phyloP scores from a whole-genome alignment of 2,888 invertebrate genomes.

The Drosophila anomalipes region DNA sequence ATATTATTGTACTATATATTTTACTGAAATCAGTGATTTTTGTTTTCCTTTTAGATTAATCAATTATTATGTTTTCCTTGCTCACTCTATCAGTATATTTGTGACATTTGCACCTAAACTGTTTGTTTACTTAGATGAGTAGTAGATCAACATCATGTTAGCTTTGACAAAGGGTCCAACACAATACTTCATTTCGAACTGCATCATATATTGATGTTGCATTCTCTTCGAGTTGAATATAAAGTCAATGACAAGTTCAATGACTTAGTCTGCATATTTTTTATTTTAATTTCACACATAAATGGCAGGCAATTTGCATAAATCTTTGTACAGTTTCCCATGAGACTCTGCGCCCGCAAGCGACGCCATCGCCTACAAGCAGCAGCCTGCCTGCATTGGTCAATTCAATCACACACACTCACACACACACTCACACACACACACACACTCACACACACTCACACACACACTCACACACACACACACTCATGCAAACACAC shows the following conservation, averaged over 20 bases:
- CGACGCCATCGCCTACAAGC: slow-evolving; percentile 53
- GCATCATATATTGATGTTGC: background rate
- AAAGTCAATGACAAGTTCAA: background rate
- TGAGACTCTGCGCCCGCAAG: background rate
- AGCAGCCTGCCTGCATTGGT: slow-evolving; percentile 69
- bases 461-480: slow-evolving; percentile 3
- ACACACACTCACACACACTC: background rate
- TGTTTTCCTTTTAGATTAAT: background rate
- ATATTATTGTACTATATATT: background rate
- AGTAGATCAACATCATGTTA: background rate
- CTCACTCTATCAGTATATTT: background rate
- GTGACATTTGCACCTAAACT: background rate
- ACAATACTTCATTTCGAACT: background rate
- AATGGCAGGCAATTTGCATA: background rate
- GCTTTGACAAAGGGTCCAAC: background rate
- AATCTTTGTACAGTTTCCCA: background rate
- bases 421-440: slow-evolving; percentile 15
- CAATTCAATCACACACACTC: slow-evolving; percentile 44
- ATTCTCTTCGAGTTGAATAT: background rate
- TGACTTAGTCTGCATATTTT: background rate
- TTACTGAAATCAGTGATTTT: background rate
- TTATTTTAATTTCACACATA: no score
- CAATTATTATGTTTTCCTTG: background rate
- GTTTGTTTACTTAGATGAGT: background rate
- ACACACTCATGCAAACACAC: background rate